Evolutionary conservation across 1,140 invertebrate genomes (phyloP), one percentile per base, ranked within the genome.

Genomic region (Hyposmocoma kahamanoa): DNA sequence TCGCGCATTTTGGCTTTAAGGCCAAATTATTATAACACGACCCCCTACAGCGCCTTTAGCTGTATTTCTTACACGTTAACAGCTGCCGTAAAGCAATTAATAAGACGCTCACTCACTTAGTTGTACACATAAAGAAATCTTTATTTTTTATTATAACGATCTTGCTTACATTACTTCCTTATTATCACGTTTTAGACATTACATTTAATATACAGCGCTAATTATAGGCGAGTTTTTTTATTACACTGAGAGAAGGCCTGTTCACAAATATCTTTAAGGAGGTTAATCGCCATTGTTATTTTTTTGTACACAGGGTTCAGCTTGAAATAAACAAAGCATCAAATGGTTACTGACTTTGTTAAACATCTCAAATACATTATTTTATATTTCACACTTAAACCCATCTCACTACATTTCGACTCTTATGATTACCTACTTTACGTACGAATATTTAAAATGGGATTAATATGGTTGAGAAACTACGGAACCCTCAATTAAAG

Each of bases 161-260:
- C 69, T 69, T 71, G 67, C 73, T 72, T 66, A 76, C 68, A 74
- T 72, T 74, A 66, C 63, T 76, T 78, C 74, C 68, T 78, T 76
- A 72, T 76, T 76, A 72, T 69, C 72, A 71, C 62, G 63, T 74
- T 71, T 70, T 70, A 67, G 61, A 67, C 65, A 66, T 70, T 74
- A 67, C 65, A 69, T 69, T 72, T 68, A 71, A 66, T 75, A 77
- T 67, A 76, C 69, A 74, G 66, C 66, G 67, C 64, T 77, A 80
- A 80, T 80, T 80, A 80, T 63, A 62, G 66, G 57, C 67, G 62
- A 65, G 62, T 66, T 68, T 59, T n/a, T 71, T 73, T 64, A 72
- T 76, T 73, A 62, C 52, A 55, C 56, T 60, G 63, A 68, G 60
- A 67, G 67, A 79, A 67, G 54, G 56, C 56, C 47, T 49, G 58